phyloP scores from a whole-genome alignment of 1,140 invertebrate genomes.

The Drosophila elegans region DNA sequence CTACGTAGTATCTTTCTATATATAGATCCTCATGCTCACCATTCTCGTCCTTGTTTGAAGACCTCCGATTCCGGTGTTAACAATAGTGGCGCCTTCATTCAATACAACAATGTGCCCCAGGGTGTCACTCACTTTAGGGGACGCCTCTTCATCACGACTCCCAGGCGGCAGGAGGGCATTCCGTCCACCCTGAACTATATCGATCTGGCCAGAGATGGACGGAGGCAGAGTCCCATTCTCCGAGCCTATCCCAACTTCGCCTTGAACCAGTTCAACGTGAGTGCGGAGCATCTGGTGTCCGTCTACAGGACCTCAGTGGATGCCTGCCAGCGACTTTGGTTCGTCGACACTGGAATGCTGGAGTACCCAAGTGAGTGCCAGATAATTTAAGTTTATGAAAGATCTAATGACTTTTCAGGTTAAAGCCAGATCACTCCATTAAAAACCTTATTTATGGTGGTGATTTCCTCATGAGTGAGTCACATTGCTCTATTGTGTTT shows the following conservation, averaged over 20 bases:
- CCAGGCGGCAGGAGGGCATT: conserved; percentile 88
- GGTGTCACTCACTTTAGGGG: conserved; percentile 88
- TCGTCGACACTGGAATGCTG: conserved; percentile 88
- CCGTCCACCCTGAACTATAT: conserved; percentile 90
- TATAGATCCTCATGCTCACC: not conserved
- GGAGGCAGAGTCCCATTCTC: conserved; percentile 86
- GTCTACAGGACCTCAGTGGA: conserved; percentile 89
- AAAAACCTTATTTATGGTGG: no score
- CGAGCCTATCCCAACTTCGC: conserved; percentile 88
- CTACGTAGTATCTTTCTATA: not conserved
- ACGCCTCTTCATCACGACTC: conserved; percentile 90
- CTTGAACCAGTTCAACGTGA: conserved; percentile 86
- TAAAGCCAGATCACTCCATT: no score
- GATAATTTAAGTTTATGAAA: no score
- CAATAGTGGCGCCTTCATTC: conserved; percentile 51
- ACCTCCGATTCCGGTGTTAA: not conserved
- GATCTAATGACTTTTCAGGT: no score
- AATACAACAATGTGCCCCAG: conserved; percentile 90
- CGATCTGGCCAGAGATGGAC: conserved; percentile 84
- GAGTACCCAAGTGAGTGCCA: conserved; percentile 70
- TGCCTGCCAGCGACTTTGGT: conserved; percentile 89
- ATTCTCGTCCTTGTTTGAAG: not conserved
- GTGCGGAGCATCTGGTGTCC: conserved; percentile 85
- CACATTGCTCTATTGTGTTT: no score
- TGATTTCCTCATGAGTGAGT: no score